Evolutionary conservation across 2,113 vertebrate genomes (phyloP).

Genomic region (Meleagris gallopavo): DNA sequence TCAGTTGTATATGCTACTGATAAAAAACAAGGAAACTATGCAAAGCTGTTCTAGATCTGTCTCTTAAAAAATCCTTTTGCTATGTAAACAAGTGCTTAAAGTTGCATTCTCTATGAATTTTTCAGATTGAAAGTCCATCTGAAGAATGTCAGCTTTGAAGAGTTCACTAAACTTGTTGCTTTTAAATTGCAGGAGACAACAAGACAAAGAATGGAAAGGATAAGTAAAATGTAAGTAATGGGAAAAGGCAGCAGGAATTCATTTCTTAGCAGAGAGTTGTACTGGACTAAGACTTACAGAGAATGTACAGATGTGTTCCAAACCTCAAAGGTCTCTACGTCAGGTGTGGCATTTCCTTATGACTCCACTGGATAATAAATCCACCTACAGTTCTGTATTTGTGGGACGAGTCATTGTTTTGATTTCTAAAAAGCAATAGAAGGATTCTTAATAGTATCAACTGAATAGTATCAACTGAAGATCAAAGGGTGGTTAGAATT

Average conservation of each 20-base stretch:
- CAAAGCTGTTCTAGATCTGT: slow-evolving; percentile 28
- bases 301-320: slow-evolving; percentile 68
- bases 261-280: slow-evolving; percentile 68
- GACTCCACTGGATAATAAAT: slow-evolving; percentile 74
- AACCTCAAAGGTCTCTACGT: slow-evolving; percentile 66
- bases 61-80: slow-evolving; percentile 46
- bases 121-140: slow-evolving; percentile 51
- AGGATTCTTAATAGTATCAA: slow-evolving; percentile 54
- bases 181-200: slow-evolving; percentile 85
- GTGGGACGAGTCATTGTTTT: slow-evolving; percentile 72
- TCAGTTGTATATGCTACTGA: slow-evolving; percentile 20
- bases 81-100: slow-evolving; percentile 42
- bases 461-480: slow-evolving; percentile 25
- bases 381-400: slow-evolving; percentile 65
- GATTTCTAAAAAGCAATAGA: slow-evolving; percentile 58
- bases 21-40: slow-evolving; percentile 38
- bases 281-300: slow-evolving; percentile 29
- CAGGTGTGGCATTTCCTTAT: slow-evolving; percentile 80
- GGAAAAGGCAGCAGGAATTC: slow-evolving; percentile 68
- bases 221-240: slow-evolving; percentile 90
- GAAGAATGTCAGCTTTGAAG: slow-evolving; percentile 65
- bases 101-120: slow-evolving; percentile 29
- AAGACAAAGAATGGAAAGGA: slow-evolving; percentile 86
- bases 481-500: slow-evolving; percentile 52
- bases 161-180: slow-evolving; percentile 72